Conservation (phyloP, 2,888 invertebrate species). For the Trissolcus japonicus region DNA sequence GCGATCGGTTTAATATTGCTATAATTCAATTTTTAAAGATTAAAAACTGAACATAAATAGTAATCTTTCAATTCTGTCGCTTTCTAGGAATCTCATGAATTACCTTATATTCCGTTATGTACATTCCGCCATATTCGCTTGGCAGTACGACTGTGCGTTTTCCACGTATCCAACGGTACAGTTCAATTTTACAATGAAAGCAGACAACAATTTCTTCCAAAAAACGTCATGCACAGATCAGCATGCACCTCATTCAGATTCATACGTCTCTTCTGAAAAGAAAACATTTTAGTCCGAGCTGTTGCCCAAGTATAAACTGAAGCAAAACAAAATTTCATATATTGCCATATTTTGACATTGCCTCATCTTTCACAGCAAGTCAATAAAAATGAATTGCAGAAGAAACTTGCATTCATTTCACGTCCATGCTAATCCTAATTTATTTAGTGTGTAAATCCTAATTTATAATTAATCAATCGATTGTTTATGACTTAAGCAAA, state of each 20-base stretch:
- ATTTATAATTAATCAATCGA: neutral
- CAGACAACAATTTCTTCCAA: conserved; percentile 42
- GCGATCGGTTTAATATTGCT: no score
- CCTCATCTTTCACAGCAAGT: conserved; percentile 35
- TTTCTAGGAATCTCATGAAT: conserved; percentile 52
- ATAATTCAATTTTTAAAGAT: conserved; percentile 40
- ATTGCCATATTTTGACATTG: conserved; percentile 42
- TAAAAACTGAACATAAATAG: conserved; percentile 29
- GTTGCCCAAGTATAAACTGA: conserved; percentile 46
- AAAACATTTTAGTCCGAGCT: conserved; percentile 56
- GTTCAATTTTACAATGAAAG: conserved; percentile 52
- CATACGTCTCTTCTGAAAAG: conserved; percentile 54
- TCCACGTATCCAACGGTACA: conserved; percentile 41
- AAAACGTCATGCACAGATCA: conserved; percentile 54
- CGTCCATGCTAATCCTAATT: neutral
- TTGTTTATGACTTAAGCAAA: no score
- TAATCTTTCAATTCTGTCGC: conserved; percentile 34
- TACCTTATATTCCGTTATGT: conserved; percentile 44
- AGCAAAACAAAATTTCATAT: conserved; percentile 42
- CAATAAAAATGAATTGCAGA: conserved; percentile 23
- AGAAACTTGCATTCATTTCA: conserved; percentile 15
- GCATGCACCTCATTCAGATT: conserved; percentile 54
- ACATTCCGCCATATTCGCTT: conserved; percentile 23
- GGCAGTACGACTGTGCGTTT: conserved; percentile 34
- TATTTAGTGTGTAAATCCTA: no score